Conservation (phyloP, 2,888 invertebrate species). For the Lithodes maja region DNA sequence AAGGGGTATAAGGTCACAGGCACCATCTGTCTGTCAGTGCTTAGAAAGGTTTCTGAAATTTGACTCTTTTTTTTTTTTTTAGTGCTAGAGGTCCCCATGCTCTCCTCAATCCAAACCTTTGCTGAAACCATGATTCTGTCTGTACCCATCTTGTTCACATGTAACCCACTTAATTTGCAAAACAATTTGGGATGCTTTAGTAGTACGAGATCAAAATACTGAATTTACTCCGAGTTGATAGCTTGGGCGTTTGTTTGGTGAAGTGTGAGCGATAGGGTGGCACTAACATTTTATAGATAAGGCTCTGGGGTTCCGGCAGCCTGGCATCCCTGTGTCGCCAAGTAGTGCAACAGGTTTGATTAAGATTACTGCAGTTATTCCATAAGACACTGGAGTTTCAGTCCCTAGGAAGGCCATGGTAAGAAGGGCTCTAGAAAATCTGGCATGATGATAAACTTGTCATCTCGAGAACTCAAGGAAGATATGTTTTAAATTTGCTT, state of each 20-base stretch:
- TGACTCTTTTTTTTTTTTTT: not conserved
- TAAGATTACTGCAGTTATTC: slow-evolving; percentile 1
- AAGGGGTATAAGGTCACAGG: not conserved
- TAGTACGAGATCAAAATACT: too few species aligned
- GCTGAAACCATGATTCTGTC: not conserved
- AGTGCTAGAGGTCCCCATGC: not conserved
- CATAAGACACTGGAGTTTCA: slow-evolving; percentile 25
- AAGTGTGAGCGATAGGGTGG: not conserved
- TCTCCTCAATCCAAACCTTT: not conserved
- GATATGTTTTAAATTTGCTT: slow-evolving; percentile 34
- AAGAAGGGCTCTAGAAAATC: slow-evolving; percentile 22
- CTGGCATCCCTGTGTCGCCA: not conserved
- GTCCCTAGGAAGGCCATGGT: slow-evolving; percentile 5
- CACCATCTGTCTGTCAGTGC: not conserved
- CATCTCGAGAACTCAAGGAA: slow-evolving; percentile 19
- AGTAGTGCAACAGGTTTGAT: slow-evolving; percentile 10
- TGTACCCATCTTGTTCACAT: not conserved
- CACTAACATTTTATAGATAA: not conserved
- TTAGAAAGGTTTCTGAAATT: not conserved
- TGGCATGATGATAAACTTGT: slow-evolving; percentile 8
- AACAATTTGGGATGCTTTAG: too few species aligned
- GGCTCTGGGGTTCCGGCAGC: not conserved
- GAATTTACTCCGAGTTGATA: not conserved
- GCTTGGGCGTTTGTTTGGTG: not conserved
- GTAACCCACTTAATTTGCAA: too few species aligned